These are phyloP conservation scores for Sebastes reedi DNA, from an alignment of 2,797 vertebrate genomes.

Conservation along the genomic window DNA sequence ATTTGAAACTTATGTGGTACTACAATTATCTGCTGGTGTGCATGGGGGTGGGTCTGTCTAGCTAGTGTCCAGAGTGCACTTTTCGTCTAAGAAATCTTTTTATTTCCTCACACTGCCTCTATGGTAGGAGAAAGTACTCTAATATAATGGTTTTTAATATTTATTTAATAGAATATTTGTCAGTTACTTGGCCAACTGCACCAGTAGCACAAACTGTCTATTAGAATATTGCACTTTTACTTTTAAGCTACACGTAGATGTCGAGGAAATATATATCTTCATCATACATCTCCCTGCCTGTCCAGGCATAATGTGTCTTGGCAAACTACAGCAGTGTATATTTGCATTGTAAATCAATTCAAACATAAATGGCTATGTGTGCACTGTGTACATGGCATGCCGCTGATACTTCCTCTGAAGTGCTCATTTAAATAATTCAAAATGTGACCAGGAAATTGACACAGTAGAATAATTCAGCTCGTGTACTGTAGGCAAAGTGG, in stretches of 20 bases:
- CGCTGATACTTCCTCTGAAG: not conserved
- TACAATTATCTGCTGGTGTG: not conserved
- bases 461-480: not conserved
- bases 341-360: constrained; percentile 46
- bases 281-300: not conserved
- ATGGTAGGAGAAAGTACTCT: not conserved
- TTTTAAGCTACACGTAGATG: not conserved
- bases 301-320: not conserved
- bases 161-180: not conserved
- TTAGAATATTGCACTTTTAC: not conserved
- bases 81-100: not conserved
- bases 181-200: not conserved
- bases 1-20: not conserved
- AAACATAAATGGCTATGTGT: not conserved
- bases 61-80: not conserved
- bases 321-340: not conserved
- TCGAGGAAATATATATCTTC: not conserved
- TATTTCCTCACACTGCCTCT: not conserved
- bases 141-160: not conserved
- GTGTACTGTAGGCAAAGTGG: not conserved
- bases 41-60: not conserved
- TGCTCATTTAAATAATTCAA: constrained; percentile 45
- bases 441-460: constrained; percentile 2
- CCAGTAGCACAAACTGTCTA: not conserved
- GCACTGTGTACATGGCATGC: not conserved